Percentiles rank a stretch among this genome's conserved stretches.
Conservation (phyloP, 2,888 invertebrate genomes). For the Ormyrus rosae region DNA sequence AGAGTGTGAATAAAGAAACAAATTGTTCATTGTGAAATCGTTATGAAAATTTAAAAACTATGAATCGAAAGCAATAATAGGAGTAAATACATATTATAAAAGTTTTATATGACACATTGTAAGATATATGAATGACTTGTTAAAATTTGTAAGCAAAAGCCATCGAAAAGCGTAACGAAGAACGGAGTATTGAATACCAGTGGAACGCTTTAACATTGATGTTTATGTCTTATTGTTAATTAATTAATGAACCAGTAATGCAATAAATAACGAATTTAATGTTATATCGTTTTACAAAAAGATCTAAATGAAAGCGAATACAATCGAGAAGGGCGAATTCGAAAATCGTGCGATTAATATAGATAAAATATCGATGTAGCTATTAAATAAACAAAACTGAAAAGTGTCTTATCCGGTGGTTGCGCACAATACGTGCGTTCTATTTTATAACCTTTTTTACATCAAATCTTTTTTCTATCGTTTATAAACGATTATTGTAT, state of each 20-base stretch:
- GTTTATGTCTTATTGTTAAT: conserved; percentile 2
- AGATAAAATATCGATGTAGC: conserved; percentile 19
- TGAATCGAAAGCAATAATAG: too few species aligned
- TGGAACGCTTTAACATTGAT: background rate
- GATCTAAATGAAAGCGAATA: too few species aligned
- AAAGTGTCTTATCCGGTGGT: conserved; percentile 15
- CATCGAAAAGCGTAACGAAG: too few species aligned
- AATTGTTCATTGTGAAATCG: too few species aligned
- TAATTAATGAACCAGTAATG: background rate
- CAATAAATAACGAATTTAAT: too few species aligned
- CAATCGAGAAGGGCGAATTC: background rate
- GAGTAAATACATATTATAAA: too few species aligned
- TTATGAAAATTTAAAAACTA: too few species aligned
- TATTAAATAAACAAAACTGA: conserved; percentile 13
- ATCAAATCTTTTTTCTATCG: conserved; percentile 22
- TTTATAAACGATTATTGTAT: conserved; percentile 46
- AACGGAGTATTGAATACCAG: background rate
- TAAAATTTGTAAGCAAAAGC: too few species aligned
- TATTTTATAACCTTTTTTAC: background rate
- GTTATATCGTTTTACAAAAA: too few species aligned
- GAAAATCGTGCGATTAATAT: conserved; percentile 3
- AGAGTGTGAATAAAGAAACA: too few species aligned
- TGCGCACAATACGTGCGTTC: background rate
- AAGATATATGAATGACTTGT: too few species aligned
- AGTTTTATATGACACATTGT: too few species aligned